Percentiles rank a stretch among this genome's conserved stretches.
Evolutionary conservation across 2,888 invertebrate species (phyloP).

Genomic region (Eristalinus sepulchralis): DNA sequence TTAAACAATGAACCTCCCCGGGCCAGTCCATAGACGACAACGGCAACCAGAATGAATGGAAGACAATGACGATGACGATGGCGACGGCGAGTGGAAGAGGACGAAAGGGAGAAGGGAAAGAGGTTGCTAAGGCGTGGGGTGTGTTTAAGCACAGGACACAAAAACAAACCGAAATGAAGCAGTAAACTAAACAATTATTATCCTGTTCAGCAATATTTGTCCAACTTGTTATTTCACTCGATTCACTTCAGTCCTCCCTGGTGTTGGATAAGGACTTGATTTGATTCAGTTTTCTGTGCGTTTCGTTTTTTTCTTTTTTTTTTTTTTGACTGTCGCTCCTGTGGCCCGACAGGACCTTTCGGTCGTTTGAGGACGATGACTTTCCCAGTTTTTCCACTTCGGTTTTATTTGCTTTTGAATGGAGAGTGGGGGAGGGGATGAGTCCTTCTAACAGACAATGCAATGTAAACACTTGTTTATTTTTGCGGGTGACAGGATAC

Average conservation of each 20-base stretch:
- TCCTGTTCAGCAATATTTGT: conserved; percentile 56
- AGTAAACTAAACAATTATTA: conserved; percentile 60
- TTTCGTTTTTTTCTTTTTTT: background rate
- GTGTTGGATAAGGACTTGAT: background rate
- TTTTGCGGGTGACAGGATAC: background rate
- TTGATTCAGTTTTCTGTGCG: background rate
- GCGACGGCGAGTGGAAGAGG: background rate
- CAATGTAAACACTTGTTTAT: conserved; percentile 21
- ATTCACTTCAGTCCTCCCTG: conserved; percentile 1
- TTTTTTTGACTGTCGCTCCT: conserved; percentile 1
- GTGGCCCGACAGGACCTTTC: background rate
- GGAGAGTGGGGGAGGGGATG: background rate
- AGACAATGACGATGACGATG: background rate
- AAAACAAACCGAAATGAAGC: conserved; percentile 39
- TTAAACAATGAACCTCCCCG: conserved; percentile 4
- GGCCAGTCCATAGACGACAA: background rate
- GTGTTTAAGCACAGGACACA: background rate
- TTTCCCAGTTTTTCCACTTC: background rate
- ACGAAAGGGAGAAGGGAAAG: background rate
- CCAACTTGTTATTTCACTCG: conserved; percentile 42
- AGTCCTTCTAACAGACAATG: background rate
- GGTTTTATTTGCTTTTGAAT: conserved; percentile 10
- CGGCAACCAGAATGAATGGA: too few species aligned
- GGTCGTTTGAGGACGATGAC: background rate
- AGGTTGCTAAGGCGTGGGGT: background rate